Evolutionary conservation across 2,797 vertebrate species (phyloP), one percentile per base, ranked within the genome.

Genomic region (Myotis vivesi): DNA sequence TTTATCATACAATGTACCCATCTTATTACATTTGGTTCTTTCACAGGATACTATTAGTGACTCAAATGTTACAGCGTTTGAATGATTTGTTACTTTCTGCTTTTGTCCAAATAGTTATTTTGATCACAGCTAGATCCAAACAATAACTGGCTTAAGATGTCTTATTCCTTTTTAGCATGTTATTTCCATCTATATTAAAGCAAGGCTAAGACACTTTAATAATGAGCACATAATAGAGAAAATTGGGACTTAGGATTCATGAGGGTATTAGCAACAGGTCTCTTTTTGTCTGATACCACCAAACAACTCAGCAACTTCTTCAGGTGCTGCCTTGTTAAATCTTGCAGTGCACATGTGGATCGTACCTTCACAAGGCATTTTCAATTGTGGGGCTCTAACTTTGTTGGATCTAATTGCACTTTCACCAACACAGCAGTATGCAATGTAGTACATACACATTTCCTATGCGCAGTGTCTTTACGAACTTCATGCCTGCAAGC

Each of bases 91-190:
- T 91, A 92, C 49, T 87, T 93, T 94, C 69, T 92, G 81, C 51
- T 72, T 96, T 94, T 97, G 33, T 94, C 71, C 66, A 94, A 91
- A 86, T 59, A 88, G 75, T 79, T 91, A 53, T 96, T 94, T 92
- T 80, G 71, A 81, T 96, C 83, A 89, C 53, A 91, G 82, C 87
- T 91, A 86, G 75, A 95, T 88, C 80, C 73, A 92, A 96, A 94
- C 22, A 96, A 75, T 71, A 87, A 89, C 49, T 76, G 86, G 12
- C 41, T 95, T 96, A 94, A 89, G 51, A 55, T 93, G 66, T 89
- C 36, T 93, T 94, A 53, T 75, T 76, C 53, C 19, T 51, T 64
- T 82, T 77, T 53, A 77, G 81, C 5, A 59, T 11, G 5, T 44
- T 94, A 79, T 97, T 97, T 86, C 66, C 51, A 75, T 88, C 51